Evolutionary conservation across 2,888 invertebrate genomes (phyloP).

Genomic region (Fissipunctia ypsillon): DNA sequence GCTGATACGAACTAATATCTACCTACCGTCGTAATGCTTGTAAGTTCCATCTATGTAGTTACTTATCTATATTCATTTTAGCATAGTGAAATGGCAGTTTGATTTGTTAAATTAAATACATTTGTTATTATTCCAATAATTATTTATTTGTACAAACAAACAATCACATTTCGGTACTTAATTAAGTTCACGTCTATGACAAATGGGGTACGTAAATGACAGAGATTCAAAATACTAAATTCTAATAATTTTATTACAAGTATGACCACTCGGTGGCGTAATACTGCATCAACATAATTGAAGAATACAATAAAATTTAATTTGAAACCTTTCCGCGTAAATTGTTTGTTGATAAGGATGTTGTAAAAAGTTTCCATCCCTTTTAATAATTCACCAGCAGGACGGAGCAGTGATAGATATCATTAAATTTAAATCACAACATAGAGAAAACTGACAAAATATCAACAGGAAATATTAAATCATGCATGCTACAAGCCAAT

Average conservation of each 20-base stretch:
- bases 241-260: constrained; percentile 59
- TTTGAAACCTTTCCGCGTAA: constrained; percentile 15
- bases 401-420: constrained; percentile 71
- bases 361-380: constrained; percentile 65
- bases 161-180: constrained; percentile 77
- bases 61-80: not conserved
- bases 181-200: constrained; percentile 75
- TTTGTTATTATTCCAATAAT: constrained; percentile 71
- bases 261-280: constrained; percentile 41
- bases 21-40: not conserved
- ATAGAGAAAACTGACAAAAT: constrained; percentile 47
- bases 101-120: constrained; percentile 41
- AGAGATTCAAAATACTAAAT: constrained; percentile 72
- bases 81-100: not conserved
- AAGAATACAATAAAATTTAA: constrained; percentile 41
- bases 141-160: constrained; percentile 85
- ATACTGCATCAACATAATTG: constrained; percentile 41
- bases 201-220: constrained; percentile 66
- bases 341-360: constrained; percentile 35
- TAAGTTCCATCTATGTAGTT: not conserved
- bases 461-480: constrained; percentile 45
- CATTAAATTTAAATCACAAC: constrained; percentile 31
- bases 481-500: constrained; percentile 71
- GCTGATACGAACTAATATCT: constrained; percentile 33
- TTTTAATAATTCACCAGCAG: constrained; percentile 67